Evolutionary conservation across 2,797 vertebrate species (phyloP).

Genomic region (Allobates femoralis): DNA sequence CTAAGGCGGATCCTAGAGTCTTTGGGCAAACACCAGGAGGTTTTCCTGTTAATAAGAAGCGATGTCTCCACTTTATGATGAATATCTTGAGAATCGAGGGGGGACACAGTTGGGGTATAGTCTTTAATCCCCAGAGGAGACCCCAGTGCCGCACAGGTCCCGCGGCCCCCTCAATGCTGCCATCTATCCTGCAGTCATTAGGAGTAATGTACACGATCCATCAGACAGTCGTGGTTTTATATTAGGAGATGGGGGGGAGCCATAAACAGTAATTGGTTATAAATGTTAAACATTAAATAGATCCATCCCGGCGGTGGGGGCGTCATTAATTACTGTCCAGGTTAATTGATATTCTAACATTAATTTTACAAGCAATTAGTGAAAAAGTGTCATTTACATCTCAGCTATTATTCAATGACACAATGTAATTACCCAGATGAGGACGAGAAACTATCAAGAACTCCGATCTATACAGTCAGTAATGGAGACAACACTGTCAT

Average conservation of each 20-base stretch:
- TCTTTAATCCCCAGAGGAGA: no score
- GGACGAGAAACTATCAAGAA: background rate
- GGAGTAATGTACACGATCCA: background rate
- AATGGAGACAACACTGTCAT: background rate
- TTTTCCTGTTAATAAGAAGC: no score
- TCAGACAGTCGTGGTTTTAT: background rate
- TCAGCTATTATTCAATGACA: conserved; percentile 50
- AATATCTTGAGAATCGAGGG: no score
- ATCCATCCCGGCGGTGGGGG: background rate
- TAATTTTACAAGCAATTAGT: conserved; percentile 52
- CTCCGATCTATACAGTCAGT: background rate
- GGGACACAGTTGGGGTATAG: no score
- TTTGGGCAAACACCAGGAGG: no score
- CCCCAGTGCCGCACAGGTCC: no score
- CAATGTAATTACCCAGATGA: conserved; percentile 11
- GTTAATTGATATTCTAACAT: conserved; percentile 53
- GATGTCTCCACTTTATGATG: no score
- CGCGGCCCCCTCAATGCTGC: no score
- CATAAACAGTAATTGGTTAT: conserved; percentile 51
- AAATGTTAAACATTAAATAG: conserved; percentile 38
- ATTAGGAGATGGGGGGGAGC: background rate
- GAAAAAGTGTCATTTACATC: conserved; percentile 53
- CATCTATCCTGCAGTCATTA: no score
- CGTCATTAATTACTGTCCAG: conserved; percentile 42
- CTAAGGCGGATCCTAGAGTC: no score